Evolutionary conservation across 1,140 invertebrate genomes (phyloP).

Genomic region (Calliphora vicina): DNA sequence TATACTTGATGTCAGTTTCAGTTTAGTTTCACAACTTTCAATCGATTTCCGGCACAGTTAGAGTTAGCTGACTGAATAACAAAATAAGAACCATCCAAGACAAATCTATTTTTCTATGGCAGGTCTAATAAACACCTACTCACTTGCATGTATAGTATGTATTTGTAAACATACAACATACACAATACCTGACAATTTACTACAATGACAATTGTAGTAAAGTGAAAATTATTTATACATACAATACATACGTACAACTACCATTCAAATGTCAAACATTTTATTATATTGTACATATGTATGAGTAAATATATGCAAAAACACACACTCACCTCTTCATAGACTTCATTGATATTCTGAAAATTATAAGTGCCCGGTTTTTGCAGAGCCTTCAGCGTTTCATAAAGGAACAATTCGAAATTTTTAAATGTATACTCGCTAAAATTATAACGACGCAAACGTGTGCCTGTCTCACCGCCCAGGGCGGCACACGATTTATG

Average conservation of each 20-base stretch:
- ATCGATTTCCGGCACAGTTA: too few relatives aligned
- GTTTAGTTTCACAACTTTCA: too few relatives aligned
- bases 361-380: constrained; percentile 68
- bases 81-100: too few relatives aligned
- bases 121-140: too few relatives aligned
- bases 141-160: too few relatives aligned
- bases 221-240: neutral
- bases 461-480: constrained; percentile 67
- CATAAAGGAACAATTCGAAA: constrained; percentile 93
- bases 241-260: neutral
- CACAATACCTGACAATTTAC: constrained; percentile 5
- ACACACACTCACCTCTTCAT: constrained; percentile 58
- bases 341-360: constrained; percentile 63
- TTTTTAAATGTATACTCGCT: constrained; percentile 80
- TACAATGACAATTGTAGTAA: constrained; percentile 21
- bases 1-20: too few relatives aligned
- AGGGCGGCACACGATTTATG: constrained; percentile 77
- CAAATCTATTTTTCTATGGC: too few relatives aligned
- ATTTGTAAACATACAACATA: constrained; percentile 26
- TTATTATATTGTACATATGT: neutral
- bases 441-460: constrained; percentile 71
- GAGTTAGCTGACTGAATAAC: too few relatives aligned
- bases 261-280: neutral
- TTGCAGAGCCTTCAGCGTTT: constrained; percentile 81
- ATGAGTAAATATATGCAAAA: neutral